These are phyloP conservation scores for Drosophila simulans DNA, from an alignment of 1,140 invertebrate genomes.

Conservation along the genomic window DNA sequence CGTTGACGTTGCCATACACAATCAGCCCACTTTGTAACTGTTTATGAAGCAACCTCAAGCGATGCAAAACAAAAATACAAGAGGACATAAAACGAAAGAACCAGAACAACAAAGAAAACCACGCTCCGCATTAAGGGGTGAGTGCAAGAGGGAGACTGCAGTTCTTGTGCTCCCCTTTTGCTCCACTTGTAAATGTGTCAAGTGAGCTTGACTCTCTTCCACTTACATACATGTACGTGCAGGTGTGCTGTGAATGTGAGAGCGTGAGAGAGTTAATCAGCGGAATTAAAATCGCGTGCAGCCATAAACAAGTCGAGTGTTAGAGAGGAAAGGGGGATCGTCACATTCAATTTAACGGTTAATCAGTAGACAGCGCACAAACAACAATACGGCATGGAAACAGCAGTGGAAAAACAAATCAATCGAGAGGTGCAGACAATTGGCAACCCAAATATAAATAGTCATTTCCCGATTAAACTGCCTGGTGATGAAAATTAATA, in stretches of 20 bases:
- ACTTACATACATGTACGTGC: background rate
- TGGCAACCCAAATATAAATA: conserved; percentile 12
- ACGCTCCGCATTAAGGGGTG: conserved; percentile 33
- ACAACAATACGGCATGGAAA: conserved; percentile 58
- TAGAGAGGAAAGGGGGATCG: conserved; percentile 37
- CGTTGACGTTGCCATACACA: conserved; percentile 75
- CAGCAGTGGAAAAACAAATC: conserved; percentile 65
- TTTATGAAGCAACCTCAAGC: conserved; percentile 68
- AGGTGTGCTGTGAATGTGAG: conserved; percentile 18
- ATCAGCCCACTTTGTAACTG: conserved; percentile 63
- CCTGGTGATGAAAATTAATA: conserved; percentile 68
- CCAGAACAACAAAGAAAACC: conserved; percentile 49
- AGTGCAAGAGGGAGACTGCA: conserved; percentile 26
- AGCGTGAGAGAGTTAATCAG: conserved; percentile 53
- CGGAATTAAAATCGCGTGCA: conserved; percentile 64
- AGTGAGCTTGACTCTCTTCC: conserved; percentile 34
- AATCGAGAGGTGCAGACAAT: conserved; percentile 50
- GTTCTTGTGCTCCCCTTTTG: conserved; percentile 45
- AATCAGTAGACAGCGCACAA: conserved; percentile 54
- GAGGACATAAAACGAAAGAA: conserved; percentile 36
- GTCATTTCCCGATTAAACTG: conserved; percentile 19
- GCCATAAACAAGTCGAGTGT: conserved; percentile 40
- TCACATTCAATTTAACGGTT: conserved; percentile 49
- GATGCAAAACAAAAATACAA: conserved; percentile 64
- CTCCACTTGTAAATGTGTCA: conserved; percentile 58